Percentiles rank a stretch among this genome's conserved stretches.
Evolutionary conservation across 53 echinoderm and acorn worm genomes (phyloP).

Genomic region (Patiria pectinifera): DNA sequence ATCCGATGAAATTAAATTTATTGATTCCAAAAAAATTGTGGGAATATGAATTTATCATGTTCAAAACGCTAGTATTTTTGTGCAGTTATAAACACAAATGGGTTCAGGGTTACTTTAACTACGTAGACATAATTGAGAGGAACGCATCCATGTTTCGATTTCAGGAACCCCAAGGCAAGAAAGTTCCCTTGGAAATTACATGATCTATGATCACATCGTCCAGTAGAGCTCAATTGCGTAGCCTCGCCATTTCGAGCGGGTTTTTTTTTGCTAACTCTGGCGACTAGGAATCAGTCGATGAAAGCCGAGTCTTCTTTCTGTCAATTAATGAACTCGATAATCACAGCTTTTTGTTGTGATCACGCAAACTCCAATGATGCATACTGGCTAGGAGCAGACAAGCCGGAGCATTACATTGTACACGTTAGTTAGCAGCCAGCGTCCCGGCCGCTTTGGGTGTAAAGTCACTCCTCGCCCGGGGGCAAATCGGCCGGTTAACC

Average conservation of each 20-base stretch:
- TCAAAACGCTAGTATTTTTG: no score
- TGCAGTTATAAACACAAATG: no score
- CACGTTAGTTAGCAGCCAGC: conserved; percentile 12
- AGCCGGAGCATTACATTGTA: background rate
- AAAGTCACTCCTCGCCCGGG: conserved; percentile 52
- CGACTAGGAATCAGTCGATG: background rate
- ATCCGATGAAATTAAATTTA: no score
- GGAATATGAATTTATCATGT: no score
- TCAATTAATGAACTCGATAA: conserved; percentile 14
- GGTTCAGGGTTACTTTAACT: no score
- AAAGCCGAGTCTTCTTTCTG: background rate
- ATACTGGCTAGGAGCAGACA: background rate
- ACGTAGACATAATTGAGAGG: no score
- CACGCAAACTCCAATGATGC: conserved; percentile 3
- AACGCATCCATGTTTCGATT: no score
- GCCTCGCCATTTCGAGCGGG: background rate
- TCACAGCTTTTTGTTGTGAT: conserved; percentile 11
- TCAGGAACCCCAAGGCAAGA: background rate
- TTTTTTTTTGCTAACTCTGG: background rate
- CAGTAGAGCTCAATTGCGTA: background rate
- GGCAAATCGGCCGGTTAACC: conserved; percentile 60
- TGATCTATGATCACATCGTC: background rate
- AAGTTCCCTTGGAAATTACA: background rate
- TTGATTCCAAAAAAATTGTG: no score
- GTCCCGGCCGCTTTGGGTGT: conserved; percentile 50